phyloP scores from a whole-genome alignment of 2,797 vertebrate species.

The Sebastes oblongus region DNA sequence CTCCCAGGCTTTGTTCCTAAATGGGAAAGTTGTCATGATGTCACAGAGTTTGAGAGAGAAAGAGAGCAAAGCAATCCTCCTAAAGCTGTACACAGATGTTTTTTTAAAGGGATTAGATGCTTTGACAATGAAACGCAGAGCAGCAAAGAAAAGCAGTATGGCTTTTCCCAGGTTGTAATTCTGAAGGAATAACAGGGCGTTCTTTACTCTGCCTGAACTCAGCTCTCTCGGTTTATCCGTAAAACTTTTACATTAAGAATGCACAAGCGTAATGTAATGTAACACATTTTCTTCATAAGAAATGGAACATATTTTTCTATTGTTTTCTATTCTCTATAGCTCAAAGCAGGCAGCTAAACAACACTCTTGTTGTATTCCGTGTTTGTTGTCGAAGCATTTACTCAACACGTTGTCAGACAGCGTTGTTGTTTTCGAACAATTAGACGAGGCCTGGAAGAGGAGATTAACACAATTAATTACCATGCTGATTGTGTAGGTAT shows the following conservation, averaged over 20 bases:
- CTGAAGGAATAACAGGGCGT: background rate
- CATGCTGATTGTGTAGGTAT: constrained; percentile 18
- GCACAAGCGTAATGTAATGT: background rate
- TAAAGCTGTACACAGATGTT: constrained; percentile 20
- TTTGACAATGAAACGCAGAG: constrained; percentile 24
- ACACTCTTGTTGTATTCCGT: background rate
- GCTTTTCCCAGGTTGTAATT: background rate
- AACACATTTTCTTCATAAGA: background rate
- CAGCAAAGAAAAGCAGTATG: background rate
- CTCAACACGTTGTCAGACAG: constrained; percentile 14
- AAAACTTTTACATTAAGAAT: background rate
- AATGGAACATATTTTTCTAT: background rate
- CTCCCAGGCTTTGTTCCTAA: constrained; percentile 15
- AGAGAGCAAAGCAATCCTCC: background rate
- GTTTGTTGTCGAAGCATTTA: constrained; percentile 11
- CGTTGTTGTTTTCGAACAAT: constrained; percentile 22
- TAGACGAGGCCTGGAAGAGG: constrained; percentile 12
- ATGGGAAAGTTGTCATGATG: constrained; percentile 39
- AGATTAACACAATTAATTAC: constrained; percentile 44
- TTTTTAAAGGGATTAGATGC: constrained; percentile 25
- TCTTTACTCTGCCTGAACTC: background rate
- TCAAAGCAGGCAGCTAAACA: constrained; percentile 6
- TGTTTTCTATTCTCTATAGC: background rate
- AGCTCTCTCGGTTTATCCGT: background rate
- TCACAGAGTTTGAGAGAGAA: background rate